Conservation (phyloP, 2,797 vertebrate species). For the Brotula barbata region DNA sequence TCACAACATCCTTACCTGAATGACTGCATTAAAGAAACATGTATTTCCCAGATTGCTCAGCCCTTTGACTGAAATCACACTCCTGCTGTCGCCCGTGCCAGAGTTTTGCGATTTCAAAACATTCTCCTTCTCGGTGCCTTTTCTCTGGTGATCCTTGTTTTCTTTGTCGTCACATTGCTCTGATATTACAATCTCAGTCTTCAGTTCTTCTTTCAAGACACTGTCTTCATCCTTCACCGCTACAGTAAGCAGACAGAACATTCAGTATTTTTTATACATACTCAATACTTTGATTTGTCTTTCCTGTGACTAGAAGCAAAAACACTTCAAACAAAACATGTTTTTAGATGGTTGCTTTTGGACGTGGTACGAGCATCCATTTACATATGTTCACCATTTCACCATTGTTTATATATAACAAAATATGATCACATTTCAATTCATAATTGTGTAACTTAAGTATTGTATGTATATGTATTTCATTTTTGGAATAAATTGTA, state of each 20-base stretch:
- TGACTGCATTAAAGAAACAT: constrained; percentile 96
- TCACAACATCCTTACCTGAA: constrained; percentile 84
- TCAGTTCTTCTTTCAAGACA: constrained; percentile 34
- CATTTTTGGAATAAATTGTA: too few species aligned
- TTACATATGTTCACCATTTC: too few species aligned
- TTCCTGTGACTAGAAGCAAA: too few species aligned
- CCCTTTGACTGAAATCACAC: constrained; percentile 82
- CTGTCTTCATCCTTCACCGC: constrained; percentile 56
- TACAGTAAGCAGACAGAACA: constrained; percentile 32
- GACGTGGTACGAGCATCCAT: too few species aligned
- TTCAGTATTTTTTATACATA: too few species aligned
- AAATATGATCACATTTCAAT: too few species aligned
- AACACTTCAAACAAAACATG: too few species aligned
- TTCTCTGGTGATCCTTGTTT: constrained; percentile 77
- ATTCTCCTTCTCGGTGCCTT: constrained; percentile 71
- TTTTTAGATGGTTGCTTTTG: too few species aligned
- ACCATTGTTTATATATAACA: too few species aligned
- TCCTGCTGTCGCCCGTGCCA: constrained; percentile 13
- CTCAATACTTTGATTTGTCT: too few species aligned
- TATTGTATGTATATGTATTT: too few species aligned
- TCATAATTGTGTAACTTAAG: too few species aligned
- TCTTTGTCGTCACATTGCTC: constrained; percentile 76
- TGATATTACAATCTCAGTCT: constrained; percentile 21
- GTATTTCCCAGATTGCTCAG: constrained; percentile 98
- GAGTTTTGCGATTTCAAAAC: constrained; percentile 62